These are phyloP conservation scores for Mallateleia sp. DNA, from an alignment of 2,888 invertebrate species.

Conservation along the genomic window DNA sequence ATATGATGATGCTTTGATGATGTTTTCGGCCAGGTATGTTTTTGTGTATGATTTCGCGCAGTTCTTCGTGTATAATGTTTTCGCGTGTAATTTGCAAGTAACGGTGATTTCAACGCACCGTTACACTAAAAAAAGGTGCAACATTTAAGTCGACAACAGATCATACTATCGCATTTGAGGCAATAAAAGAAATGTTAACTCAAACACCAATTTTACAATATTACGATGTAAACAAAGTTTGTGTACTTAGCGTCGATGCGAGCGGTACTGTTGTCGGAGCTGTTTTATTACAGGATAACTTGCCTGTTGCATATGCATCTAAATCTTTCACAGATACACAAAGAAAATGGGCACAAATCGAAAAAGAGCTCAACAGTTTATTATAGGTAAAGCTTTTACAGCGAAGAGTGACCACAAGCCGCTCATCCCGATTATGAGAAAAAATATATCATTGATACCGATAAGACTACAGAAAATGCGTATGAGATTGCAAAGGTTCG, in stretches of 20 bases:
- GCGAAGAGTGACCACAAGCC: constrained; percentile 85
- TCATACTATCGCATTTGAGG: too few species aligned
- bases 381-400: constrained; percentile 69
- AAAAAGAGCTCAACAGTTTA: constrained; percentile 72
- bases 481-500: constrained; percentile 71
- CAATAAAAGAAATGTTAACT: too few species aligned
- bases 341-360: constrained; percentile 71
- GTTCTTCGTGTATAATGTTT: too few species aligned
- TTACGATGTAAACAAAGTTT: constrained; percentile 69
- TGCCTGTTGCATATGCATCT: constrained; percentile 78
- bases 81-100: too few species aligned
- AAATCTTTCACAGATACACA: constrained; percentile 71
- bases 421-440: constrained; percentile 45
- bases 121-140: too few species aligned
- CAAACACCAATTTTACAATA: constrained; percentile 68
- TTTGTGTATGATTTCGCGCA: too few species aligned
- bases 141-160: too few species aligned
- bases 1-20: too few species aligned
- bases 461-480: constrained; percentile 73
- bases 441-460: constrained; percentile 33
- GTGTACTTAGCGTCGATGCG: constrained; percentile 77
- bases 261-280: constrained; percentile 75
- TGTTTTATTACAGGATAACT: constrained; percentile 73
- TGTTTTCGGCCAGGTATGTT: too few species aligned
- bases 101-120: too few species aligned